Evolutionary conservation across 1,140 invertebrate species (phyloP), one percentile per base, ranked within the genome.

Genomic region (Drosophila funebris): DNA sequence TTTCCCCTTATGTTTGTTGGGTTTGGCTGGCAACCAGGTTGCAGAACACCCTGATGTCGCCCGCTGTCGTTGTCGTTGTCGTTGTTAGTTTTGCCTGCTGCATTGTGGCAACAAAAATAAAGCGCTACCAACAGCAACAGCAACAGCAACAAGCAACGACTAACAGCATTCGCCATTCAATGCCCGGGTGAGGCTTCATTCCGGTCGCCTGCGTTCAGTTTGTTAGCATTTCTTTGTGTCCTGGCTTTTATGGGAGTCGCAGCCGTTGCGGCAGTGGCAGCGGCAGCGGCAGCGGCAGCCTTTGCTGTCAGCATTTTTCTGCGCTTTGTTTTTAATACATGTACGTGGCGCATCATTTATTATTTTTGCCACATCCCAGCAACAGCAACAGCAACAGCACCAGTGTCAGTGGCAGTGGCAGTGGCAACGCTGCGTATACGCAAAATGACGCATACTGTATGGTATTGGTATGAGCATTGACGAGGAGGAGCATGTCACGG

Each of bases 261-360:
- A 64, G 69, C 22, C 36, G 52, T 52, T 60, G 46, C 27, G 52
- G 37, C 22, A 36, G 60, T 31, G 14, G 61, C 27, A 64, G 69
- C 22, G 31, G 52, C 43, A 56, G 46, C 27, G 52, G 37, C 22
- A 36, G 31, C 41, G 11, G 27, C 46, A 78, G 76, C 63, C 64
- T 74, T 77, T 68, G 76, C 75, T 75, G 82, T 88, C 72, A 87
- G 78, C 75, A 72, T 88, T 83, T 87, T 79, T 82, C 44, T 87
- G 60, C 72, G 83, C 78, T 88, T 87, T 87, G 82, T 85, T 85
- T 87, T 85, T 87, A 85, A 85, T 85, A 87, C 82, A 60, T 87
- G 74, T 85, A 85, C 82, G 82, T 85, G 82, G 82, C 66, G 82
- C 78, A 85, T 87, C 82, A 76, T 85, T 87, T 85, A 87, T 85